These are phyloP conservation scores for Phainopepla nitens DNA, from an alignment of 2,113 vertebrate genomes.

Conservation along the genomic window DNA sequence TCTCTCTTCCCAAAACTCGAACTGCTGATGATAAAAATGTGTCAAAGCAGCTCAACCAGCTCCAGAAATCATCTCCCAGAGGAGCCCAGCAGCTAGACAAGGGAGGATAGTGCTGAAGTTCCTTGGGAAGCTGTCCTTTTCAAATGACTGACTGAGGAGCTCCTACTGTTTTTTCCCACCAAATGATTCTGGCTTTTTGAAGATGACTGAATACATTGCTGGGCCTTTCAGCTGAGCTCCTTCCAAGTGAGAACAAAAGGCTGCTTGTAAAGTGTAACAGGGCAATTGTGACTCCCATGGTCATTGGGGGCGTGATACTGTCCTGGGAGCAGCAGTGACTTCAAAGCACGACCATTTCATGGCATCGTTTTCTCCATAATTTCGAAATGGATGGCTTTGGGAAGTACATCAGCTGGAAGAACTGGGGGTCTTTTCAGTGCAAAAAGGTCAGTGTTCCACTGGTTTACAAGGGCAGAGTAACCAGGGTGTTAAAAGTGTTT, in stretches of 20 bases:
- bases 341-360: not conserved
- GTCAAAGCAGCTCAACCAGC: not conserved
- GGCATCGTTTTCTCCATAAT: not conserved
- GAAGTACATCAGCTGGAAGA: not conserved
- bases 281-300: not conserved
- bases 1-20: not conserved
- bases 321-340: not conserved
- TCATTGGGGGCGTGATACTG: not conserved
- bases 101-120: not conserved
- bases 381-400: not conserved
- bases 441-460: not conserved
- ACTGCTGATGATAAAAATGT: not conserved
- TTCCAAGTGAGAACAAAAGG: slow-evolving; percentile 47
- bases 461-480: not conserved
- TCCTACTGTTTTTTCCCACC: slow-evolving; percentile 2
- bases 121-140: slow-evolving; percentile 4
- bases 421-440: not conserved
- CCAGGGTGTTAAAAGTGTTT: not conserved
- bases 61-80: not conserved
- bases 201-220: slow-evolving; percentile 20
- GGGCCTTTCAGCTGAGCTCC: slow-evolving; percentile 21
- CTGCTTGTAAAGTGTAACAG: not conserved
- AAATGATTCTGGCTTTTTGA: not conserved
- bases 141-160: not conserved
- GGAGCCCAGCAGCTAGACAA: not conserved